A percentile compares a stretch with the other conserved stretches of the same genome.
Conservation (phyloP, 53 echinoderm and acorn worm species). For the Antedon mediterranea region DNA sequence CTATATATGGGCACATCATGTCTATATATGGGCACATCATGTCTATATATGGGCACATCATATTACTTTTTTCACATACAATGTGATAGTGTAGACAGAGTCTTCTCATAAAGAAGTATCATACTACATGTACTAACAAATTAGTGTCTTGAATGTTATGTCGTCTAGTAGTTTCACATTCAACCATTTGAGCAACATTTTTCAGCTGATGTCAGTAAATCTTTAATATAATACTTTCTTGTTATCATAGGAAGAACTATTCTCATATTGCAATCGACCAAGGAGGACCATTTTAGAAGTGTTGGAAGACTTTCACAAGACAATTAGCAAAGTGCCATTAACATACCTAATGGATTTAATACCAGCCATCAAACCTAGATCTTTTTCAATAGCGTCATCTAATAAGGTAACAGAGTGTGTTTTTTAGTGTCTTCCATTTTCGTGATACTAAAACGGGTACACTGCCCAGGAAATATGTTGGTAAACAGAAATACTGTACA, state of each 20-base stretch:
- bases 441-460: too few species aligned
- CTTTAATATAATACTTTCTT: neutral
- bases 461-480: too few species aligned
- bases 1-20: too few species aligned
- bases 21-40: too few species aligned
- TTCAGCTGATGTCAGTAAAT: neutral
- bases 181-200: neutral
- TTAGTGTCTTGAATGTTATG: neutral
- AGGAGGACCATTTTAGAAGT: slow-evolving; percentile 78
- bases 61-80: too few species aligned
- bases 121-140: too few species aligned
- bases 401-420: slow-evolving; percentile 39
- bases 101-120: too few species aligned
- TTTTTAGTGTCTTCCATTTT: too few species aligned
- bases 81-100: too few species aligned
- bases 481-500: too few species aligned
- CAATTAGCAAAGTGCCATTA: slow-evolving; percentile 48
- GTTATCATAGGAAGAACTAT: slow-evolving; percentile 68
- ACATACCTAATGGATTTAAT: slow-evolving; percentile 66
- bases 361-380: slow-evolving; percentile 70
- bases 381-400: slow-evolving; percentile 93
- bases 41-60: too few species aligned
- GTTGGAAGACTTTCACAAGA: slow-evolving; percentile 72
- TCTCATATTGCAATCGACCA: slow-evolving; percentile 82
- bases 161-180: too few species aligned